Evolutionary conservation across 2,888 invertebrate genomes (phyloP).

Genomic region (Nasonia oneida): DNA sequence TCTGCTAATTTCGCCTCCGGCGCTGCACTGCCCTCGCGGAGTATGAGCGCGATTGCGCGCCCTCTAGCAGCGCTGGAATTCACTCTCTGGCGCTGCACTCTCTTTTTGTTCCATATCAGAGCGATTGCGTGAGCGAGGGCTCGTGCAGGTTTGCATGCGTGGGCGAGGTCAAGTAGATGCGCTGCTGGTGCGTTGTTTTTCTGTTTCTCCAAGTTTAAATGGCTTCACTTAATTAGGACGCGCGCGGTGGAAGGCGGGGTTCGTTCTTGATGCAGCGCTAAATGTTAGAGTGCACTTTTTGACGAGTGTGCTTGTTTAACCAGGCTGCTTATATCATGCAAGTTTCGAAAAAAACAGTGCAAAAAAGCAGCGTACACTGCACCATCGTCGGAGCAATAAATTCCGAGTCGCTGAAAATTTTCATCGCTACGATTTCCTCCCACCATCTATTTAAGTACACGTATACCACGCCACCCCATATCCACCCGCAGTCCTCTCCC

Average conservation of each 20-base stretch:
- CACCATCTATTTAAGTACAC: background rate
- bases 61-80: background rate
- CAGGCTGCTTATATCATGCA: background rate
- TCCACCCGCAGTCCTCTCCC: background rate
- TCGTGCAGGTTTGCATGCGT: background rate
- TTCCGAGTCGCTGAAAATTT: background rate
- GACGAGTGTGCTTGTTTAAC: background rate
- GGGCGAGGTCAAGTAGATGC: background rate
- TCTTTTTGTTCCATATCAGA: background rate
- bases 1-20: slow-evolving; percentile 37
- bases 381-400: too few relatives aligned
- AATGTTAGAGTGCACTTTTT: background rate
- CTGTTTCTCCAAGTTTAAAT: background rate
- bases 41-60: background rate
- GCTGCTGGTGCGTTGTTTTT: background rate
- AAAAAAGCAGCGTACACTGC: too few relatives aligned
- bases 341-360: too few relatives aligned
- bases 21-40: background rate
- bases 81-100: background rate
- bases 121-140: background rate
- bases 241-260: background rate
- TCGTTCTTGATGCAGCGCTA: background rate
- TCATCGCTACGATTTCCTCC: slow-evolving; percentile 21
- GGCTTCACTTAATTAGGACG: background rate
- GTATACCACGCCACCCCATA: background rate